A percentile compares a stretch with the other conserved stretches of the same genome.
Evolutionary conservation across 2,797 vertebrate species (phyloP).

Genomic region (Ctenopoma kingsleyae): DNA sequence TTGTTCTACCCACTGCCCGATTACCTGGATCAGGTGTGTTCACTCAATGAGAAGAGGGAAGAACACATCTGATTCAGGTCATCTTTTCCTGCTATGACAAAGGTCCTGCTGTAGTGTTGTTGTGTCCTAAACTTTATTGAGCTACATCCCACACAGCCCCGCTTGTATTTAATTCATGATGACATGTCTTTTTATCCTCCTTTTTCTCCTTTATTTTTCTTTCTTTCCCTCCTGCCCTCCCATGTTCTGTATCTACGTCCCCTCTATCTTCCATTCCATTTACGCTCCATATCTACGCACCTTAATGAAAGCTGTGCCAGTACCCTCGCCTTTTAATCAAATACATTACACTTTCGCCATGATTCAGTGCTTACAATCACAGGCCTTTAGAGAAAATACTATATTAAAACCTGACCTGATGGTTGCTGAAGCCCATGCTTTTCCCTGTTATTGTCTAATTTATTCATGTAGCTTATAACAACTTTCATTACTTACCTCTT

Average conservation of each 20-base stretch:
- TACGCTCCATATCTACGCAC: slow-evolving; percentile 21
- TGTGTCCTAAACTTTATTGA: slow-evolving; percentile 30
- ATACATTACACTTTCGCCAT: slow-evolving; percentile 58
- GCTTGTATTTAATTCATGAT: slow-evolving; percentile 37
- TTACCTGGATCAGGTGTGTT: too few relatives aligned
- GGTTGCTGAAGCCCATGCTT: slow-evolving; percentile 26
- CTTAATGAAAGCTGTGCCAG: slow-evolving; percentile 57
- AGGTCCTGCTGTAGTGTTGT: slow-evolving; percentile 22
- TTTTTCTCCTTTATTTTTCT: slow-evolving; percentile 16
- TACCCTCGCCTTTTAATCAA: slow-evolving; percentile 70
- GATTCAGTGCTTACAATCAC: slow-evolving; percentile 54
- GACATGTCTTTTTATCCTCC: background rate
- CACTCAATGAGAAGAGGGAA: too few relatives aligned
- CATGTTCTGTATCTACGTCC: background rate
- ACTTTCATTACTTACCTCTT: slow-evolving; percentile 8
- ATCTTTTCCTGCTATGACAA: background rate
- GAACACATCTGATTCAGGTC: too few relatives aligned
- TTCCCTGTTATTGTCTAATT: slow-evolving; percentile 25
- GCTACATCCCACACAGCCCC: slow-evolving; percentile 36
- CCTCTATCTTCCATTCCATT: slow-evolving; percentile 24
- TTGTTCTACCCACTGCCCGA: too few relatives aligned
- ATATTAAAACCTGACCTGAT: slow-evolving; percentile 41
- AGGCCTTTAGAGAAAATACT: slow-evolving; percentile 35
- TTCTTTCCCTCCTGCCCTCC: slow-evolving; percentile 6
- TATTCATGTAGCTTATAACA: slow-evolving; percentile 24